These are phyloP conservation scores for Myotis vivesi DNA, from an alignment of 2,797 vertebrate species.

Conservation along the genomic window DNA sequence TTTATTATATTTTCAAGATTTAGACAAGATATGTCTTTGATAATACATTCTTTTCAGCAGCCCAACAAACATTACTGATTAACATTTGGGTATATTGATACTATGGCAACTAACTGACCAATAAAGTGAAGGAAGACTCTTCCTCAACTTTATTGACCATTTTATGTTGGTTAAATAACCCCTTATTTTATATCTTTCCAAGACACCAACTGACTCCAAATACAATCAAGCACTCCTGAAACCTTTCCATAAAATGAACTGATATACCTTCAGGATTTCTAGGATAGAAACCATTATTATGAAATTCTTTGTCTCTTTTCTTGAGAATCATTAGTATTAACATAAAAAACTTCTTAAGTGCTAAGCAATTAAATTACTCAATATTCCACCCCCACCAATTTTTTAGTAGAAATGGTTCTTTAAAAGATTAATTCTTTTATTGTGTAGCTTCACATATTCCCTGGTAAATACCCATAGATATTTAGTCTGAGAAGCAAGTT, in stretches of 20 bases:
- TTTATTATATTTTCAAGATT: background rate
- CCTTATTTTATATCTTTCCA: constrained; percentile 16
- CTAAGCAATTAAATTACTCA: background rate
- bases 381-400: background rate
- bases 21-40: background rate
- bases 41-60: background rate
- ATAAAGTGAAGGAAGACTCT: background rate
- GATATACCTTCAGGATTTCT: background rate
- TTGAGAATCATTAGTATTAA: constrained; percentile 22
- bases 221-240: background rate
- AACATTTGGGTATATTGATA: background rate
- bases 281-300: background rate
- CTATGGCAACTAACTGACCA: background rate
- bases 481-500: constrained; percentile 11
- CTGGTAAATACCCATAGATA: background rate
- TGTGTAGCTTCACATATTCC: background rate
- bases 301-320: constrained; percentile 6
- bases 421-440: background rate
- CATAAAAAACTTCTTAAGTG: background rate
- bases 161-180: background rate
- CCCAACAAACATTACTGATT: background rate
- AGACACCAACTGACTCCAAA: constrained; percentile 6
- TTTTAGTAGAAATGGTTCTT: background rate
- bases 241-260: background rate
- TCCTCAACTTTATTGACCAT: constrained; percentile 18